Base-by-base conservation (phyloP, 2,797 vertebrate species). In the Gorsachius magnificus region DNA sequence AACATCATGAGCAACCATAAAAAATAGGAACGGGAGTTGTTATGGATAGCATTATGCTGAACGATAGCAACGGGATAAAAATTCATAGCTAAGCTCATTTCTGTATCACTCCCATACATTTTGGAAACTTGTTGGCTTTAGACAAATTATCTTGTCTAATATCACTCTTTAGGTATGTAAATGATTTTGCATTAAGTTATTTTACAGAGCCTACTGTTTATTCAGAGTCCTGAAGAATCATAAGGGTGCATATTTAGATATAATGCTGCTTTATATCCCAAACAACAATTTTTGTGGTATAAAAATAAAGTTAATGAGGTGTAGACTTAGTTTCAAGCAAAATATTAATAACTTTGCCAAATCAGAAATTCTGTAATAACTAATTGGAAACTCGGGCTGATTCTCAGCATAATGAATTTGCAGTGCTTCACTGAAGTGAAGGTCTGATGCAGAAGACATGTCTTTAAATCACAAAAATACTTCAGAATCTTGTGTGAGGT, bases 281-380 rank as follows among this genome's bases (percentile, higher is more conserved):
- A 80, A 16, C 50, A 78, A 18, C 33, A 12, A 28, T 87, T 91
- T 90, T 91, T 57, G 43, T 72, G 16, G 31, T 93, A 36, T 69
- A 75, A 91, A 95, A 92, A 79, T 90, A 57, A 90, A 90, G 71
- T 78, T 90, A 95, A 91, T 86, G 92, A 89, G 79, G 50, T 83
- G 69, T 69, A 91, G 87, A 53, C 79, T 76, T 89, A 72, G 69
- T 92, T 92, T 96, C 72, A 72, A 93, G 87, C 43, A 66, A 88
- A 92, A 93, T 78, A 69, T 83, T 92, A 96, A 36, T 69, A 93
- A 72, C 35, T 70, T 91, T 80, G 24, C 64, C 60, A 79, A 81
- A 87, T 75, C 54, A 77, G 33, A 72, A 93, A 93, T 48, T 84
- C 77, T 82, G 38, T 93, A 84, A 93, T 87, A 93, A 53, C 76